phyloP scores from a whole-genome alignment of 37 sponge, comb jelly and placozoan species.

The Theonella swinhoei region DNA sequence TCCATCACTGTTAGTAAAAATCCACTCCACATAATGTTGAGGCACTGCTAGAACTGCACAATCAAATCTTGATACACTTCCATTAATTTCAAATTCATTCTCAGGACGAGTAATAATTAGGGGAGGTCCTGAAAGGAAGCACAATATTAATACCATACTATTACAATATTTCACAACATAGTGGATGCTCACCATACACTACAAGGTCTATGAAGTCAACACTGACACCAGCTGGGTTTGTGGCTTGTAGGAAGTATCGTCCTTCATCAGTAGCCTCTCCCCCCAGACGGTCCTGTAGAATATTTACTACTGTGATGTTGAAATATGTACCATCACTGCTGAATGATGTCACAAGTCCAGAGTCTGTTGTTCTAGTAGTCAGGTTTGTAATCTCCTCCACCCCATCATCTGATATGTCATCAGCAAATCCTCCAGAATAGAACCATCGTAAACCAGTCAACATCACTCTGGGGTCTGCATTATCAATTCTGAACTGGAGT shows the following conservation, averaged over 20 bases:
- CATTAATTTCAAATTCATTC: too few relatives aligned
- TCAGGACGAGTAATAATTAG: too few relatives aligned
- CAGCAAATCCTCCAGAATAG: conserved; percentile 31
- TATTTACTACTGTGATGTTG: conserved; percentile 28
- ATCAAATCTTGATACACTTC: not conserved
- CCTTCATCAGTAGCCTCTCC: conserved; percentile 59
- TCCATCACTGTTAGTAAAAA: too few relatives aligned
- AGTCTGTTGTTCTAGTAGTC: conserved; percentile 25
- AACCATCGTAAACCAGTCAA: conserved; percentile 45
- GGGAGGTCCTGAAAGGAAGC: too few relatives aligned
- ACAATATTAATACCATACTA: too few relatives aligned
- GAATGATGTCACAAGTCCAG: conserved; percentile 12
- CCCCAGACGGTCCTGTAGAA: not conserved
- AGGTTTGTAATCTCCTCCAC: conserved; percentile 38
- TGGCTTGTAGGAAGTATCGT: conserved; percentile 58
- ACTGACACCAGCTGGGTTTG: conserved; percentile 57
- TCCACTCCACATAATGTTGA: too few relatives aligned
- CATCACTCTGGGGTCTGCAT: conserved; percentile 53
- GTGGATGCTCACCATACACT: conserved; percentile 45
- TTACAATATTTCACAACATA: too few relatives aligned
- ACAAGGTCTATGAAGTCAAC: conserved; percentile 29
- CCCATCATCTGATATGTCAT: not conserved
- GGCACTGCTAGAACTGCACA: conserved; percentile 43
- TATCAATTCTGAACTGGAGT: conserved; percentile 36
- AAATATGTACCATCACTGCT: not conserved